phyloP scores from a whole-genome alignment of 64 coral and sea anemone genomes.

The Pocillopora verrucosa region DNA sequence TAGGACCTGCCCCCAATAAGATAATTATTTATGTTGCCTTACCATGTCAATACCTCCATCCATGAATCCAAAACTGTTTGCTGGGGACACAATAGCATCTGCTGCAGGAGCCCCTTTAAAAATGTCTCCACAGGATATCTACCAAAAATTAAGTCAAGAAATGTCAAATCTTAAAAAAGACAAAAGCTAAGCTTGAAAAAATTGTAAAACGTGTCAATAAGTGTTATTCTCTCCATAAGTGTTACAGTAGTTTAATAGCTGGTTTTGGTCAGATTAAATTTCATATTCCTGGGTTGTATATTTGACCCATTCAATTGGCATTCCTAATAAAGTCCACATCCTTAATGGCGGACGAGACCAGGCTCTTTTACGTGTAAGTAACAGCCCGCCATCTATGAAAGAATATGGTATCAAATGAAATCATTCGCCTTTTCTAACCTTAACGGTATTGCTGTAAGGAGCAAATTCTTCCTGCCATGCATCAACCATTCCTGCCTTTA shows the following conservation, averaged over 20 bases:
- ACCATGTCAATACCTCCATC: conserved; percentile 84
- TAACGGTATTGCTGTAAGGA: not conserved
- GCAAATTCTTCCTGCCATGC: conserved; percentile 31
- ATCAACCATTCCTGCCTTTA: conserved; percentile 15
- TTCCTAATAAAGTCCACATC: no score
- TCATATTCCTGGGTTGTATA: no score
- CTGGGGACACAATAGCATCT: conserved; percentile 79
- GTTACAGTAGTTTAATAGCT: no score
- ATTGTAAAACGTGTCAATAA: not conserved
- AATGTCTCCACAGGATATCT: conserved; percentile 78
- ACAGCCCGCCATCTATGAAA: no score
- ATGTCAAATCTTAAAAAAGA: not conserved
- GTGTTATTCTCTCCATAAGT: not conserved
- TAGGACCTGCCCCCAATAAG: no score
- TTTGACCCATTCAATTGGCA: no score
- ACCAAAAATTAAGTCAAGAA: not conserved
- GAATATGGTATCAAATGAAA: no score
- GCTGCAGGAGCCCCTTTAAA: conserved; percentile 61
- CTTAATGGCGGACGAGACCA: no score
- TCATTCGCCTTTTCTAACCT: not conserved
- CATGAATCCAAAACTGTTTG: conserved; percentile 93
- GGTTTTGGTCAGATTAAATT: no score
- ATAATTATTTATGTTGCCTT: not conserved
- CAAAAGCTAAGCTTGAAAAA: not conserved
- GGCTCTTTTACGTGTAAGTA: no score